Evolutionary conservation across 2,113 vertebrate species (phyloP).

Genomic region (Pygoscelis antarcticus): DNA sequence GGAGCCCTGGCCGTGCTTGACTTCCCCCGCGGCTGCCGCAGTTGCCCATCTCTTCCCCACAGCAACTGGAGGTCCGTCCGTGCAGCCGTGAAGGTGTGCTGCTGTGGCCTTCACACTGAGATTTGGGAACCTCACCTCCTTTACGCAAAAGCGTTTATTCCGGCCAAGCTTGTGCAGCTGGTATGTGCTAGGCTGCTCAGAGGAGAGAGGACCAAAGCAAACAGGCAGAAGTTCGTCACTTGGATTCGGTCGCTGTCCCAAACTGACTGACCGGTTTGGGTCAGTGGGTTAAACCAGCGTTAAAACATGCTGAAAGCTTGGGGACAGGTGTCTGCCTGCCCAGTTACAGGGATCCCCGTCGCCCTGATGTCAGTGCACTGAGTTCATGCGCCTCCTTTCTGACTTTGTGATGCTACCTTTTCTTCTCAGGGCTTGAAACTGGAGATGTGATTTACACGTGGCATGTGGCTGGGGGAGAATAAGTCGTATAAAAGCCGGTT

Average conservation of each 20-base stretch:
- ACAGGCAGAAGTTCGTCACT: background rate
- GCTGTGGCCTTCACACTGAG: background rate
- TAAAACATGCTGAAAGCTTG: background rate
- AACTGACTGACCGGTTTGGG: background rate
- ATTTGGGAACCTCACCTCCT: background rate
- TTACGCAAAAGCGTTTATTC: background rate
- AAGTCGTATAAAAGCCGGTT: background rate
- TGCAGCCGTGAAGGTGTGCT: rapidly evolving
- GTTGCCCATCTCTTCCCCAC: background rate
- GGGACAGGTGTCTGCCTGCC: background rate
- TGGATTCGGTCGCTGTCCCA: background rate
- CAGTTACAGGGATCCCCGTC: background rate
- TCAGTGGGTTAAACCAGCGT: rapidly evolving
- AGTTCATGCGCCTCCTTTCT: background rate
- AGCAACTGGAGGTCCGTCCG: background rate
- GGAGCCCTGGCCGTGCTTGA: background rate
- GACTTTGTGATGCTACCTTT: background rate
- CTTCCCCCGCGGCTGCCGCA: background rate
- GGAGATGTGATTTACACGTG: background rate
- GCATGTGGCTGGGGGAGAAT: background rate
- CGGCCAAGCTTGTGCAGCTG: background rate
- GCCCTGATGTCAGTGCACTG: background rate
- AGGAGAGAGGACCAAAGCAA: background rate
- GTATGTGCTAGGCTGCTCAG: background rate
- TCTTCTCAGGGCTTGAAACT: background rate